Conservation (phyloP, 2,888 invertebrate genomes). For the Amphipyra berbera region DNA sequence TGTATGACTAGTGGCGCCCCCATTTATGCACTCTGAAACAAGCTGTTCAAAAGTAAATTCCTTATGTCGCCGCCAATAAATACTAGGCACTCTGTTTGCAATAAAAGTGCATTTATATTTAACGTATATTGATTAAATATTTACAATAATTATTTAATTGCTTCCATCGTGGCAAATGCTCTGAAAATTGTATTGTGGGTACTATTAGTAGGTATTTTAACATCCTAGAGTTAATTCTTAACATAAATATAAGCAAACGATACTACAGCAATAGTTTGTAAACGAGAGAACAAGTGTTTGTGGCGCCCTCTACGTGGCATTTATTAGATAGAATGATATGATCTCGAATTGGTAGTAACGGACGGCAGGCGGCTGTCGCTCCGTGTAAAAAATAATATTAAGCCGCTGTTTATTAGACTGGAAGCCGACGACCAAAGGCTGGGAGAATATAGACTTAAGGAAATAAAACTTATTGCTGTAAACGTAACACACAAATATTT, state of each 20-base stretch:
- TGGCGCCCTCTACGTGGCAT: constrained; percentile 9
- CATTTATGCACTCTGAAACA: no score
- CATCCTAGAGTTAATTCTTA: not conserved
- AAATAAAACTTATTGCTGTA: not conserved
- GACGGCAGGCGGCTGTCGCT: no score
- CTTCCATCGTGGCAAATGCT: no score
- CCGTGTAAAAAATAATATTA: not conserved
- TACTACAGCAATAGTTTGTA: not conserved
- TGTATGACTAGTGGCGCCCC: no score
- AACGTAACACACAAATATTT: constrained; percentile 16
- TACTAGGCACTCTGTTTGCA: no score
- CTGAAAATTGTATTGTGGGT: not conserved
- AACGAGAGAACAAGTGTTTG: constrained; percentile 14
- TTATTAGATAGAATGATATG: constrained; percentile 5
- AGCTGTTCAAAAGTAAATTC: no score
- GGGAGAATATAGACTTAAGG: not conserved
- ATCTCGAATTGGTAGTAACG: constrained; percentile 12
- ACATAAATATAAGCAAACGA: not conserved
- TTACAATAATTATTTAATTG: no score
- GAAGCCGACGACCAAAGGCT: not conserved
- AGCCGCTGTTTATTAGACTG: not conserved
- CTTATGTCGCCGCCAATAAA: no score
- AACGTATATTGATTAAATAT: no score
- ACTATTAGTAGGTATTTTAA: not conserved
- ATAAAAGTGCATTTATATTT: no score